phyloP scores from a whole-genome alignment of 2,113 vertebrate genomes.

The Holacanthus passer region DNA sequence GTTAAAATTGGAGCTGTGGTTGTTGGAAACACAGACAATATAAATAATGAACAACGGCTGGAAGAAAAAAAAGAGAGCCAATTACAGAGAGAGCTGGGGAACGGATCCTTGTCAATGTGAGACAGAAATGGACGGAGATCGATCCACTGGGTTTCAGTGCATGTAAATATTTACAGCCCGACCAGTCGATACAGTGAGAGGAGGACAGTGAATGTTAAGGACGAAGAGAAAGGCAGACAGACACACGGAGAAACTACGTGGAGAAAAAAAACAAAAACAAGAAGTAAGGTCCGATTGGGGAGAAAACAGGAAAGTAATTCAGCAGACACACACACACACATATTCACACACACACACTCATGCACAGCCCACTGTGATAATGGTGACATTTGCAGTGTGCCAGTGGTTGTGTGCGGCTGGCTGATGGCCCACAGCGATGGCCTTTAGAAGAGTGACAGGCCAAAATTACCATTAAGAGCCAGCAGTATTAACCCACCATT shows the following conservation, averaged over 20 bases:
- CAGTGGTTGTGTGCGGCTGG: slow-evolving; percentile 62
- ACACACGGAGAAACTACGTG: neutral
- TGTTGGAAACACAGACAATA: slow-evolving; percentile 51
- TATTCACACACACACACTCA: slow-evolving; percentile 18
- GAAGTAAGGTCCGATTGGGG: slow-evolving; percentile 29
- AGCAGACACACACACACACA: slow-evolving; percentile 3
- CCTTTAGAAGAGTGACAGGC: slow-evolving; percentile 77
- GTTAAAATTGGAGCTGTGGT: slow-evolving; percentile 53
- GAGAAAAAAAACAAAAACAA: neutral
- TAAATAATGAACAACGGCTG: slow-evolving; percentile 62
- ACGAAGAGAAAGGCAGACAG: slow-evolving; percentile 13
- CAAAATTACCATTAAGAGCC: slow-evolving; percentile 76
- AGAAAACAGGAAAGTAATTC: slow-evolving; percentile 48
- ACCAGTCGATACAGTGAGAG: slow-evolving; percentile 39
- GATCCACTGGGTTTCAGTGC: slow-evolving; percentile 37
- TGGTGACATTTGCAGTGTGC: slow-evolving; percentile 76
- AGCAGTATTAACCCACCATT: slow-evolving; percentile 70
- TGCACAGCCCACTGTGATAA: slow-evolving; percentile 55
- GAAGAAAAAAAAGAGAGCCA: slow-evolving; percentile 43
- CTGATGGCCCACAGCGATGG: slow-evolving; percentile 80
- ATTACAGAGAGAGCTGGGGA: slow-evolving; percentile 44
- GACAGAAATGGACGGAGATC: slow-evolving; percentile 44
- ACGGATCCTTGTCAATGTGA: slow-evolving; percentile 47
- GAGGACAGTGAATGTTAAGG: slow-evolving; percentile 8
- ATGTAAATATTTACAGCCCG: slow-evolving; percentile 69